Evolutionary conservation across 2,888 invertebrate species (phyloP), one percentile per base, ranked within the genome.

Genomic region (Melinopterus prodromus): DNA sequence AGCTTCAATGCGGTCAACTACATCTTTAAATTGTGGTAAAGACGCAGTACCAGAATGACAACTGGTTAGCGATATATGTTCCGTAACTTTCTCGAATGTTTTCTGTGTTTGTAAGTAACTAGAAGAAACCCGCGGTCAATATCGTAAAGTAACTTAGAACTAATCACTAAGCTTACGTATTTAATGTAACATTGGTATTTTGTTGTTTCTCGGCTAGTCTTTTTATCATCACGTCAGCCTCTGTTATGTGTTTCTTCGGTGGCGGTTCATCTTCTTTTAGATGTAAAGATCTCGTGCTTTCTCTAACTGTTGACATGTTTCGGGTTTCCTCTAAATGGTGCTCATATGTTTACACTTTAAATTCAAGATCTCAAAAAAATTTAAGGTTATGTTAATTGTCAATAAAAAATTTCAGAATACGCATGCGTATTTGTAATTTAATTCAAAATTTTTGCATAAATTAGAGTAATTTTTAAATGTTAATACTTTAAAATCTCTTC

Each of bases 21-120:
- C 88, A 78, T 89, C 87, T 80, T 88, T 86, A 83, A 91, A 91
- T 81, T 91, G 89, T 83, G 90, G 84, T 38, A 90, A 85, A 9
- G 90, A 88, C 14, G 89, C 89, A 79, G 91, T 83, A 6, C 92
- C 92, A 85, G 90, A 89, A 79, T 89, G 89, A 79, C 84, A 85
- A 75, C 81, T 82, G 36, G 86, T 84, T 12, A 87, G 71, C 2
- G 87, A 84, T 16, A 85, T 77, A 16, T 86, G 83, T 80, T 86
- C 85, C 15, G 83, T 79, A 0, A 84, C 79, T 76, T 83, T 85
- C 71, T 84, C 83, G 80, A 86, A 87, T 53, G 81, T 76, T 80
- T 85, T 82, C 71, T 78, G 72, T 70, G 78, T 71, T 7, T 72
- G 71, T 70, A 86, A 78, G 78, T 85, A 82, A n/a, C 86, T 86